Evolutionary conservation across 2,113 vertebrate species (phyloP), one percentile per base, ranked within the genome.

Genomic region (Cyanoderma ruficeps): DNA sequence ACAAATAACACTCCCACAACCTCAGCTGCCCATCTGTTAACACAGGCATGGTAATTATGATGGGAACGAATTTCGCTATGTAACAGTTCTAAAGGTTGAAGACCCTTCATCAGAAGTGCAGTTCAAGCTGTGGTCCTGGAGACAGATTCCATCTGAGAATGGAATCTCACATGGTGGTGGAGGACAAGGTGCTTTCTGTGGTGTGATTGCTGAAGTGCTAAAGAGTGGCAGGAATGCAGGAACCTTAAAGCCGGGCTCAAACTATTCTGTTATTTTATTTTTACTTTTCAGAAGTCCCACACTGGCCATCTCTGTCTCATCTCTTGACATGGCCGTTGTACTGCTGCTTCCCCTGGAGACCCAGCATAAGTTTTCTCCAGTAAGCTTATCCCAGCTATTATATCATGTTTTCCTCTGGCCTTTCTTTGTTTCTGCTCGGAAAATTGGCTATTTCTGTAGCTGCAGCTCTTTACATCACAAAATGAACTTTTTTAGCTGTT

Each of bases 21-120:
- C 76, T 89, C 85, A 70, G 56, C 82, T 92, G 87, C 71, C 87
- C 92, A 94, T 96, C 93, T 96, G 92, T 88, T 95, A 88, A 39
- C 35, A 23, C 9, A 86, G 82, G 75, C 77, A n/a, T 27, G 27
- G 46, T 63, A 83, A 87, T 94, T 72, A 72, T 28, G 60, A 83
- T n/a, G 60, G 80, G 28, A 94, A 90, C 33, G 33, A 90, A 75
- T 92, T 94, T 59, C 17, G 8, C 47, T 90, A 81, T 81, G 35
- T 50, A 77, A n/a, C 59, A 55, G 27, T 56, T 77, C 82, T 74
- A 55, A 59, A 83, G 80, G 84, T 15, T 94, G 70, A 44, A 85
- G 82, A 57, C 75, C 25, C 52, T 74, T 82, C 60, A 30, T 90
- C 30, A 75, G 67, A 80, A 64, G 10, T 7, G 47, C 31, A 30